Evolutionary conservation across 2,888 invertebrate genomes (phyloP).

Genomic region (Fragum whitleyi): DNA sequence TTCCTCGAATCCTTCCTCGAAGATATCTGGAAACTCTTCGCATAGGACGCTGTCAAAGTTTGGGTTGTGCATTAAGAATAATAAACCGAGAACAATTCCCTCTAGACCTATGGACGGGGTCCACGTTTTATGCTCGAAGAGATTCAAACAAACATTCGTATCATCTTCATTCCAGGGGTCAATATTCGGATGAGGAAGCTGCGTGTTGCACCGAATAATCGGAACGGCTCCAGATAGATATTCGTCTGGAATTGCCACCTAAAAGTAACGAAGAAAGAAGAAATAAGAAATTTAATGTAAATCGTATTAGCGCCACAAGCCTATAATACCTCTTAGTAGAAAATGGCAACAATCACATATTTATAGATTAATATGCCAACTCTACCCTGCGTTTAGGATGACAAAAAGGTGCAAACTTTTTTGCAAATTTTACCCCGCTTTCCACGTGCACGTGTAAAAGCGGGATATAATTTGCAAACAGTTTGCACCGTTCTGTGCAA

Average conservation of each 20-base stretch:
- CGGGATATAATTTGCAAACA: too few relatives aligned
- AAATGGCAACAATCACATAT: too few relatives aligned
- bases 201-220: constrained; percentile 39
- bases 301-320: too few relatives aligned
- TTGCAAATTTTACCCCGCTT: too few relatives aligned
- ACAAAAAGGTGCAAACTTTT: too few relatives aligned
- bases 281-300: too few relatives aligned
- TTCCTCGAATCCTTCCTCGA: constrained; percentile 22
- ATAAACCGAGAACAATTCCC: constrained; percentile 35
- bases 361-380: too few relatives aligned
- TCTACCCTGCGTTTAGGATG: too few relatives aligned
- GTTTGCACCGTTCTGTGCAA: too few relatives aligned
- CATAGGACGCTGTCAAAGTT: constrained; percentile 33
- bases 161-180: constrained; percentile 14
- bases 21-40: constrained; percentile 7
- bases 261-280: not conserved
- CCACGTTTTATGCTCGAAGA: constrained; percentile 35
- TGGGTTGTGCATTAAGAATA: constrained; percentile 42
- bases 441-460: too few relatives aligned
- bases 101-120: constrained; percentile 31
- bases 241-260: constrained; percentile 17
- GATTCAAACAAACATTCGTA: constrained; percentile 46
- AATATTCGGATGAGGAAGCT: constrained; percentile 54
- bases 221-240: constrained; percentile 29
- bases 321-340: too few relatives aligned